These are phyloP conservation scores for Edolisoma coerulescens DNA, from an alignment of 2,113 vertebrate genomes.

Conservation along the genomic window DNA sequence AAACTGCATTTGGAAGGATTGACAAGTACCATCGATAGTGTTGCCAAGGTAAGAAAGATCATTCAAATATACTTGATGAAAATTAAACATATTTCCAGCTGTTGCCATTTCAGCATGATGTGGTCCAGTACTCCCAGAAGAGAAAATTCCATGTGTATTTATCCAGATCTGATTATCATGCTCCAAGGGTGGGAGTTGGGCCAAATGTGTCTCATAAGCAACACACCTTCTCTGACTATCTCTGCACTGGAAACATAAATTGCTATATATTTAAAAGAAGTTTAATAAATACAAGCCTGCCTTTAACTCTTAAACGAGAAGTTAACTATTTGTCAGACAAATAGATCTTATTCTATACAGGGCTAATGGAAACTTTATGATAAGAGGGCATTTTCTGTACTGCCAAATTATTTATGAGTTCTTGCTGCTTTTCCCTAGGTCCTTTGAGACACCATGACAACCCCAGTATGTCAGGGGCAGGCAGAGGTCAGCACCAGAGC, in stretches of 20 bases:
- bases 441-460: not conserved
- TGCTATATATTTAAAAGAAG: not conserved
- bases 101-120: not conserved
- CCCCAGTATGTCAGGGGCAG: not conserved
- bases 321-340: not conserved
- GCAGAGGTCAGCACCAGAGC: not conserved
- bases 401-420: not conserved
- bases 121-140: not conserved
- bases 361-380: not conserved
- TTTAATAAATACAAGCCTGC: not conserved
- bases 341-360: not conserved
- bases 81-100: conserved; percentile 24
- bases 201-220: not conserved
- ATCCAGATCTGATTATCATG: not conserved
- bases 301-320: not conserved
- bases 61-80: not conserved
- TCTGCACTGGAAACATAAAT: not conserved
- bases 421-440: not conserved
- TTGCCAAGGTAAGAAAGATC: conserved; percentile 25
- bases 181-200: not conserved
- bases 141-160: conserved; percentile 12
- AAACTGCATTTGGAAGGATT: not conserved
- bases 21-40: not conserved
- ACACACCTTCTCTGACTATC: not conserved
- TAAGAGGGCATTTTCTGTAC: not conserved